These are phyloP conservation scores for Salarias fasciatus DNA, from an alignment of 2,797 vertebrate species.

Conservation along the genomic window DNA sequence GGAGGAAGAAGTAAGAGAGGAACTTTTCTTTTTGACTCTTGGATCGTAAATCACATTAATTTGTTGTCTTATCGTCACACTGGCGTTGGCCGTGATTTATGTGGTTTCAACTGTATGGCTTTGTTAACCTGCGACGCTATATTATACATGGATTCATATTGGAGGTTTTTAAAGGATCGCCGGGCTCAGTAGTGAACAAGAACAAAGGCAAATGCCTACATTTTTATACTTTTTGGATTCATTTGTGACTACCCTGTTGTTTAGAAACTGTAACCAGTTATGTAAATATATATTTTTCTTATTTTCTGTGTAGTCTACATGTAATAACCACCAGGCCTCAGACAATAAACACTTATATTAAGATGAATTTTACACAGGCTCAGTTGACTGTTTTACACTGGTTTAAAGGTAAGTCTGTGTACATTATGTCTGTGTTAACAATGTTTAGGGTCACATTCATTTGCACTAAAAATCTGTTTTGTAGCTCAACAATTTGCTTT, in stretches of 20 bases:
- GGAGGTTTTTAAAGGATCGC: conserved; percentile 48
- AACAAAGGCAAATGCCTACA: conserved; percentile 35
- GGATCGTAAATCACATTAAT: conserved; percentile 94
- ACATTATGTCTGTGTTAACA: background rate
- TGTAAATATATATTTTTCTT: background rate
- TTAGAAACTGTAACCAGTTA: background rate
- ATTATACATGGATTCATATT: conserved; percentile 67
- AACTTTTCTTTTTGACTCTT: conserved; percentile 85
- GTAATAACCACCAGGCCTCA: conserved; percentile 2
- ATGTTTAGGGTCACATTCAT: background rate
- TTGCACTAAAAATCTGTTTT: no score
- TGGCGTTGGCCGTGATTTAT: conserved; percentile 87
- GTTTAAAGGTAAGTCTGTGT: background rate
- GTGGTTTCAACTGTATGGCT: conserved; percentile 84
- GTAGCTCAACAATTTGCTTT: no score
- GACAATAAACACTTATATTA: conserved; percentile 6
- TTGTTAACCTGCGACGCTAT: conserved; percentile 78
- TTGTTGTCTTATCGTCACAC: conserved; percentile 87
- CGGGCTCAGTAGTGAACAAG: conserved; percentile 20
- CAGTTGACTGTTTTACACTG: background rate
- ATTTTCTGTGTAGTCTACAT: background rate
- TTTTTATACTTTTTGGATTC: conserved; percentile 33
- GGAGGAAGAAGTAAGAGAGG: conserved; percentile 78
- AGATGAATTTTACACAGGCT: background rate
- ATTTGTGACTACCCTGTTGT: background rate